Evolutionary conservation across 37 sponge, comb jelly and placozoan genomes (phyloP).

Genomic region (Amphimedon queenslandica): DNA sequence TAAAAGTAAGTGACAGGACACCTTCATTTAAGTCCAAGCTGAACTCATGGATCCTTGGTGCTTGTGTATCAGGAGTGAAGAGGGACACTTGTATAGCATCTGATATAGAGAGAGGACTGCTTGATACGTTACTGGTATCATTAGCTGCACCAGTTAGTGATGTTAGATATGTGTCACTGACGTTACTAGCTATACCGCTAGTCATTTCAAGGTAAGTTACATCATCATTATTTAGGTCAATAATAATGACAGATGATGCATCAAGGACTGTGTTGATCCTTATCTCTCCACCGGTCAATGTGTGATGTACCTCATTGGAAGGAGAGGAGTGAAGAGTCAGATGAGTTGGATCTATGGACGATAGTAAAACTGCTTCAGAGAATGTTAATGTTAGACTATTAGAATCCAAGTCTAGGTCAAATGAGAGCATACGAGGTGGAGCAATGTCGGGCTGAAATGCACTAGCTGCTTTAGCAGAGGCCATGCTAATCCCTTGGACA

Average conservation of each 20-base stretch:
- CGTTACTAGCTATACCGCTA: conserved; percentile 34
- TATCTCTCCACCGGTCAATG: conserved; percentile 49
- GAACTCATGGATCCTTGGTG: conserved; percentile 35
- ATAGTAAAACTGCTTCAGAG: conserved; percentile 65
- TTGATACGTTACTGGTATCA: conserved; percentile 55
- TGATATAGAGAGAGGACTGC: conserved; percentile 11
- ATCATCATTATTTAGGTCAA: conserved; percentile 52
- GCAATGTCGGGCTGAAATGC: conserved; percentile 39
- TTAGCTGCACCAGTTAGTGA: conserved; percentile 34
- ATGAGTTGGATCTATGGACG: conserved; percentile 25
- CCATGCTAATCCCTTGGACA: conserved; percentile 23
- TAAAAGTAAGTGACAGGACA: conserved; percentile 44
- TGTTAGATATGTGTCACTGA: conserved; percentile 39
- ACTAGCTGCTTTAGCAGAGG: conserved; percentile 10
- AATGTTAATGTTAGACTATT: conserved; percentile 62
- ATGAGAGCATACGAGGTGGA: conserved; percentile 47
- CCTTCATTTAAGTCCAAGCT: conserved; percentile 74
- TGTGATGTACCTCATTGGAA: not conserved
- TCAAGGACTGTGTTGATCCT: conserved; percentile 18
- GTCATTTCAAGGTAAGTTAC: conserved; percentile 51
- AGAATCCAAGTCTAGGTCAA: conserved; percentile 54
- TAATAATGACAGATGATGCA: conserved; percentile 40
- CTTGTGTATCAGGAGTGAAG: conserved; percentile 44
- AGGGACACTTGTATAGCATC: conserved; percentile 36
- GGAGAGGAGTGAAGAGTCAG: conserved; percentile 27